Conservation (phyloP, 2,888 invertebrate species). For the Imbricaverruca yamaguchii region DNA sequence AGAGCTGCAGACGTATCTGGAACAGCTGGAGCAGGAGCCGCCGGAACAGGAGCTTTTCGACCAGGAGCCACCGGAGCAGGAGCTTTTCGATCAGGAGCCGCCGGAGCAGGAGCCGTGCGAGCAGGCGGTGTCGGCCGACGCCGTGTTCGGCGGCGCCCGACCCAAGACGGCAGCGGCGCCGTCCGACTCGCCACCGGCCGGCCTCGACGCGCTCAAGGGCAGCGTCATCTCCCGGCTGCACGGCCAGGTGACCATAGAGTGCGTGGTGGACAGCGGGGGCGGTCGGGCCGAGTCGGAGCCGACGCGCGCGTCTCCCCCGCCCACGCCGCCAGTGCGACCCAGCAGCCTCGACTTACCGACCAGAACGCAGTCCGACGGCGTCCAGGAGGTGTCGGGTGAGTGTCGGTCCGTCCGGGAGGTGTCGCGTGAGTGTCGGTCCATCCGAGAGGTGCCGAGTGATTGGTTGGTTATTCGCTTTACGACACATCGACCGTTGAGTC, state of each 20-base stretch:
- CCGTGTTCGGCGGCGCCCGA: background rate
- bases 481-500: too few relatives aligned
- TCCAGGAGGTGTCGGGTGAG: too few relatives aligned
- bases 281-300: too few relatives aligned
- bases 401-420: too few relatives aligned
- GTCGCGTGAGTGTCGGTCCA: too few relatives aligned
- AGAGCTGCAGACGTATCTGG: background rate
- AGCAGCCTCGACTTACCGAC: constrained; percentile 4
- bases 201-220: background rate
- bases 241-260: constrained; percentile 5
- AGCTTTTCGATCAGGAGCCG: too few relatives aligned
- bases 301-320: too few relatives aligned
- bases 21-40: background rate
- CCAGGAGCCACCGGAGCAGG: background rate
- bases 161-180: background rate
- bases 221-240: constrained; percentile 8
- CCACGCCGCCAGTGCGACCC: background rate
- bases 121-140: background rate
- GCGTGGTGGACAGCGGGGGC: background rate
- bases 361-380: background rate
- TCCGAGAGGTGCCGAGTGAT: background rate
- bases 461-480: too few relatives aligned
- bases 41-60: background rate
- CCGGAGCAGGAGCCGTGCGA: too few relatives aligned
- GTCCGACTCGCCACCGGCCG: background rate